Evolutionary conservation across 1,140 invertebrate genomes (phyloP).

Genomic region (Bactericera cockerelli): DNA sequence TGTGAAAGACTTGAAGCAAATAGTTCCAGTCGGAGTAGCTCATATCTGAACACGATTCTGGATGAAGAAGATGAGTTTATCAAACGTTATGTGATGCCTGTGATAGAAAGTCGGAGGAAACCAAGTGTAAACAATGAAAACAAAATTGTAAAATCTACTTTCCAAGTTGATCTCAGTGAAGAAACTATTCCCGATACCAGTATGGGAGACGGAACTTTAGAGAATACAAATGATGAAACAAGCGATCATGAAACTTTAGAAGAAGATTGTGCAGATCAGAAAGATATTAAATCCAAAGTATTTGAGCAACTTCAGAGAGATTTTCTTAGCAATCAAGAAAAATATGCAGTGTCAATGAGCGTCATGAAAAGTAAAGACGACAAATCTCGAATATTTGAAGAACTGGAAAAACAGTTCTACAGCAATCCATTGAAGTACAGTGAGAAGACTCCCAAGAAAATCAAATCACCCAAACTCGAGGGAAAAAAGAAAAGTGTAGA

Average conservation of each 20-base stretch:
- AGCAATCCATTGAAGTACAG: not conserved
- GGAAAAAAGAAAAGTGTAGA: no score
- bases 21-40: no score
- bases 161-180: not conserved
- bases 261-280: not conserved
- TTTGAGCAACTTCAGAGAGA: not conserved
- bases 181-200: not conserved
- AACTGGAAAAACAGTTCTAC: not conserved
- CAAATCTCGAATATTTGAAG: not conserved
- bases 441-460: not conserved
- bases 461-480: not conserved
- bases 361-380: not conserved
- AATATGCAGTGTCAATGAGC: not conserved
- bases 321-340: not conserved
- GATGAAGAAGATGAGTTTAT: constrained; percentile 4
- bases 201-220: not conserved
- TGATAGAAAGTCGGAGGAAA: not conserved
- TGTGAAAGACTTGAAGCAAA: no score
- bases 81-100: not conserved
- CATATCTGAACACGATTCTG: not conserved
- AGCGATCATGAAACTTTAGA: no score
- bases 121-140: no score
- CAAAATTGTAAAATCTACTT: no score
- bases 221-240: not conserved
- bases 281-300: not conserved